Conservation (phyloP, 2,797 vertebrate genomes). For the Luscinia luscinia region DNA sequence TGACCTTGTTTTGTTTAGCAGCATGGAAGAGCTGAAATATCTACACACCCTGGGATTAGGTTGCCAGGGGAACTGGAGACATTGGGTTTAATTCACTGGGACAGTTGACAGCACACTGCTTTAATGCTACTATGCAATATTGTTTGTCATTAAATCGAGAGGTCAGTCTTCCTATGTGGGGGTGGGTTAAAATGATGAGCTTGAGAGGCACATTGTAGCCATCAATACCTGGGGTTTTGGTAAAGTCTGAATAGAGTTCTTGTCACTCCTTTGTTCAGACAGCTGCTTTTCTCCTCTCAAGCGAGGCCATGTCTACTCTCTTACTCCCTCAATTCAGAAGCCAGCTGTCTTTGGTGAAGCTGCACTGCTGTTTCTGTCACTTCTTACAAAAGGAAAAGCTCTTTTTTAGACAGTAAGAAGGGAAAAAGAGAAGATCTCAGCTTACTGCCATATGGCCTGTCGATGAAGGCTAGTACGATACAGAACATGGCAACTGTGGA, state of each 20-base stretch:
- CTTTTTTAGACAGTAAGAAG: background rate
- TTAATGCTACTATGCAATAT: background rate
- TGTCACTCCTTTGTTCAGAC: background rate
- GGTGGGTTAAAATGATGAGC: background rate
- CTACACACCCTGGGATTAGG: background rate
- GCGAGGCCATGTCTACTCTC: background rate
- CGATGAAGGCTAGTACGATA: background rate
- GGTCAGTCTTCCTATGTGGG: background rate
- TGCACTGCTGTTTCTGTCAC: background rate
- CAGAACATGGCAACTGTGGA: background rate
- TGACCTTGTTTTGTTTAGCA: background rate
- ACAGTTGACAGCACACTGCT: background rate
- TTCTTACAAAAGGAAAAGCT: background rate
- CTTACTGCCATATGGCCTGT: background rate
- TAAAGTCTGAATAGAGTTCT: background rate
- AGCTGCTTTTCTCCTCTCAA: background rate
- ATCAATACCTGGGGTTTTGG: background rate
- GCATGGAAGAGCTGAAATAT: background rate
- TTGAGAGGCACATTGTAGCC: background rate
- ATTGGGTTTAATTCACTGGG: background rate
- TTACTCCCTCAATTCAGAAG: background rate
- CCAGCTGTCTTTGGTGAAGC: slow-evolving; percentile 1
- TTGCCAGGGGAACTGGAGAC: slow-evolving; percentile 5
- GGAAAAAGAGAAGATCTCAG: background rate
- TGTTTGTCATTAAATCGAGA: background rate